Percentiles rank a stretch among this genome's conserved stretches.
Conservation (phyloP, 2,888 invertebrate genomes). For the Andrena flavipes region DNA sequence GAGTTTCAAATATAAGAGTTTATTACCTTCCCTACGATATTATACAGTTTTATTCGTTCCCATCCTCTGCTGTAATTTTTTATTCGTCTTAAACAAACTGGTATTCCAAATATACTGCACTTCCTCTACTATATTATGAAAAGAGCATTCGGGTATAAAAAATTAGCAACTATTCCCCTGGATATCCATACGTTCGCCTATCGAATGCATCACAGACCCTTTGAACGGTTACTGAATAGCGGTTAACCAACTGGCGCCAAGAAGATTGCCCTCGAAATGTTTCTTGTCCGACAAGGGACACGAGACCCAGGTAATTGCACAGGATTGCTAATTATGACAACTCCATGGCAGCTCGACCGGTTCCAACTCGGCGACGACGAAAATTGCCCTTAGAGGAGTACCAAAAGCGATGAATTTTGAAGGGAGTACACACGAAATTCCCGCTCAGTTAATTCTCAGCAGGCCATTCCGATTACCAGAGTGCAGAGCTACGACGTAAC, state of each 20-base stretch:
- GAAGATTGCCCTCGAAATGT: conserved; percentile 49
- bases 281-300: conserved; percentile 35
- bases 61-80: too few relatives aligned
- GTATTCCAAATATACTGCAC: too few relatives aligned
- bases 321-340: conserved; percentile 68
- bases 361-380: conserved; percentile 3
- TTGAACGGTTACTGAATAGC: neutral
- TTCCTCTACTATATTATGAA: too few relatives aligned
- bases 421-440: conserved; percentile 37
- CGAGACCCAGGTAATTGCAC: conserved; percentile 60
- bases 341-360: conserved; percentile 34
- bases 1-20: too few relatives aligned
- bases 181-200: neutral
- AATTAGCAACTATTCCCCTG: neutral
- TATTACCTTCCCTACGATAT: too few relatives aligned
- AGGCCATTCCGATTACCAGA: conserved; percentile 25
- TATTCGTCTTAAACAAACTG: too few relatives aligned
- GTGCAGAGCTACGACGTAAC: conserved; percentile 20
- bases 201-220: neutral
- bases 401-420: conserved; percentile 28
- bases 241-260: neutral
- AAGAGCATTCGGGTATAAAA: neutral
- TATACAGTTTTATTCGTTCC: too few relatives aligned
- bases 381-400: conserved; percentile 36
- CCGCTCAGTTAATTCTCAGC: conserved; percentile 39